A percentile compares a stretch with the other conserved stretches of the same genome.
phyloP scores from a whole-genome alignment of 2,797 vertebrate species.

The Huso huso region DNA sequence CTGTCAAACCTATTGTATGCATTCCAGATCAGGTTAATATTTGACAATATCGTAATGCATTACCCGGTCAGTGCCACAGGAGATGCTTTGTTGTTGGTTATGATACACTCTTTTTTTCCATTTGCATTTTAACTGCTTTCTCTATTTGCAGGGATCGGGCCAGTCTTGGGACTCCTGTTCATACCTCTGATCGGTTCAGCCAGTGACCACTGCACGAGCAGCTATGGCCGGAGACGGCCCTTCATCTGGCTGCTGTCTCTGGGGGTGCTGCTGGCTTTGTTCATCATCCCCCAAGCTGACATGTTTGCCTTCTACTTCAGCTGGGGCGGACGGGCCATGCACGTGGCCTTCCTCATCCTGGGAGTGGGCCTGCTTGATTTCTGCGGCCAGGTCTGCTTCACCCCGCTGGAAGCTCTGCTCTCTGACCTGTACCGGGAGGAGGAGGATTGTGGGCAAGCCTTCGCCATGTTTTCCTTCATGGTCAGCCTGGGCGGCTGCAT shows the following conservation, averaged over 20 bases:
- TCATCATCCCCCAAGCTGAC: slow-evolving; percentile 66
- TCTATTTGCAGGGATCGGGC: slow-evolving; percentile 56
- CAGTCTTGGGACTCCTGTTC: slow-evolving; percentile 65
- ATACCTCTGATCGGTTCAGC: slow-evolving; percentile 70
- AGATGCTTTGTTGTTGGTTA: neutral
- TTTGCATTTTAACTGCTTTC: neutral
- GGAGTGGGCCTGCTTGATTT: slow-evolving; percentile 69
- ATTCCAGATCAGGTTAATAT: no score
- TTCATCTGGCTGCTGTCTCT: slow-evolving; percentile 70
- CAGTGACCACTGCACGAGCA: slow-evolving; percentile 67
- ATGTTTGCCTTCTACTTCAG: slow-evolving; percentile 47
- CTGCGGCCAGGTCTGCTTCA: slow-evolving; percentile 70
- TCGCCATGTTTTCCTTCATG: slow-evolving; percentile 73
- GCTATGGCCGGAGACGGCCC: slow-evolving; percentile 61
- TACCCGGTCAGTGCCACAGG: neutral
- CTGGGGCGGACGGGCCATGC: slow-evolving; percentile 46
- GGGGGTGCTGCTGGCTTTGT: slow-evolving; percentile 61
- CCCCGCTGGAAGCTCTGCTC: slow-evolving; percentile 62
- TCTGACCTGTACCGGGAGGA: slow-evolving; percentile 61
- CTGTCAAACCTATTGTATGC: no score
- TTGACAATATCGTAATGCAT: no score
- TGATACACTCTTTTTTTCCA: neutral
- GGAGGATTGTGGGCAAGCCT: slow-evolving; percentile 61
- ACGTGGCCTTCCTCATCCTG: slow-evolving; percentile 61
- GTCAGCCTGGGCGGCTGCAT: slow-evolving; percentile 68